Conservation (phyloP, 2,113 vertebrate genomes). For the Semnopithecus entellus region DNA sequence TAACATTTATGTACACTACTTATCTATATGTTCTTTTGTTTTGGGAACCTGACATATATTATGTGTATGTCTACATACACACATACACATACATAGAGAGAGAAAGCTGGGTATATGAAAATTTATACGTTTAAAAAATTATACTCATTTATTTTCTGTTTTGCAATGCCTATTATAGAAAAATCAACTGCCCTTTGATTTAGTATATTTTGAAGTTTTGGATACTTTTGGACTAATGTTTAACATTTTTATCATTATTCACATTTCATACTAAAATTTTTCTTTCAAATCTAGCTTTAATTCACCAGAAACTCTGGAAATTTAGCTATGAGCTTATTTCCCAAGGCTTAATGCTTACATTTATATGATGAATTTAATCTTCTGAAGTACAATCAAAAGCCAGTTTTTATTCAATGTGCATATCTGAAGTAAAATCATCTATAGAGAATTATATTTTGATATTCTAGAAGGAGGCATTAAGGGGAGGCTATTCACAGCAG, state of each 20-base stretch:
- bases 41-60: too few species aligned
- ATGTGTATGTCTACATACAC: too few species aligned
- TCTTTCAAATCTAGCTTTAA: not conserved
- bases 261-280: not conserved
- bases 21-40: too few species aligned
- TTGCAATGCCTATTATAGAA: not conserved
- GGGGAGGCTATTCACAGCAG: slow-evolving; percentile 39
- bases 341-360: not conserved
- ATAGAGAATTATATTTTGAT: slow-evolving; percentile 47
- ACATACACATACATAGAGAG: not conserved
- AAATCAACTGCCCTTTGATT: not conserved
- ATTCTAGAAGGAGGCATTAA: slow-evolving; percentile 17
- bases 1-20: too few species aligned
- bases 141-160: not conserved
- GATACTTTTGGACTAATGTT: not conserved
- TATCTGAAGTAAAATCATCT: slow-evolving; percentile 47
- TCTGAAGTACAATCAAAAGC: slow-evolving; percentile 45
- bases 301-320: slow-evolving; percentile 6
- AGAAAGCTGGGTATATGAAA: not conserved
- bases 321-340: slow-evolving; percentile 42
- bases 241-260: not conserved
- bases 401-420: slow-evolving; percentile 36
- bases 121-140: not conserved
- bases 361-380: slow-evolving; percentile 54
- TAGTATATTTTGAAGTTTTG: not conserved